Conservation (phyloP, 2,113 vertebrate genomes). For the Hystrix brachyura region DNA sequence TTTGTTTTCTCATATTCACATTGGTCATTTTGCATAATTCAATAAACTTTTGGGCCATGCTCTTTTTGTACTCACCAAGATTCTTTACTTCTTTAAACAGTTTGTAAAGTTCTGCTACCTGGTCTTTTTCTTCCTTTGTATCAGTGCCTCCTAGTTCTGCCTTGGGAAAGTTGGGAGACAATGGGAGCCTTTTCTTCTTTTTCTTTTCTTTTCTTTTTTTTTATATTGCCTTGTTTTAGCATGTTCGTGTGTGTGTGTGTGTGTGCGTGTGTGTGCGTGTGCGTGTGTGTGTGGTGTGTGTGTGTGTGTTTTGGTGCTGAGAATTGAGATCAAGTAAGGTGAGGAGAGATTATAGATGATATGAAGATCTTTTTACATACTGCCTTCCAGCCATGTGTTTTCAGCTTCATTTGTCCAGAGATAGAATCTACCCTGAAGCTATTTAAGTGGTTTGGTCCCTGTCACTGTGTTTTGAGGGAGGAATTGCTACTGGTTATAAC, state of each 20-base stretch:
- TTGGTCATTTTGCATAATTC: not conserved
- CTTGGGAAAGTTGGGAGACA: not conserved
- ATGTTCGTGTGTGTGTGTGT: not conserved
- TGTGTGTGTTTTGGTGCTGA: not conserved
- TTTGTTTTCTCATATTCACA: not conserved
- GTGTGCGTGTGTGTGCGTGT: not conserved
- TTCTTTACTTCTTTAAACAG: not conserved
- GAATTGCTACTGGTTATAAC: not conserved
- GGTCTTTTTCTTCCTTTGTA: not conserved
- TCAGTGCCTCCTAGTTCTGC: not conserved
- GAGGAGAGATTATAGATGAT: not conserved
- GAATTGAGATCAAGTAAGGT: not conserved
- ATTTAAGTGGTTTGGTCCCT: not conserved
- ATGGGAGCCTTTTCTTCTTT: not conserved
- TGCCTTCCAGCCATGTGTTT: not conserved
- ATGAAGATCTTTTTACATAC: not conserved
- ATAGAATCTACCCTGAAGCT: not conserved
- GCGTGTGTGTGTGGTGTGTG: not conserved
- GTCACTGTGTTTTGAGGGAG: not conserved
- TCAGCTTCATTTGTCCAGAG: not conserved
- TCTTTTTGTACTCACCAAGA: not conserved
- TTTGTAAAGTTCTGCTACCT: not conserved
- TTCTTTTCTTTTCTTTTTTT: no score
- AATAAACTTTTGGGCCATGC: not conserved
- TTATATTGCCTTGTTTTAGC: not conserved